phyloP scores from a whole-genome alignment of 2,888 invertebrate genomes.

The Drosophila nigritarsus region DNA sequence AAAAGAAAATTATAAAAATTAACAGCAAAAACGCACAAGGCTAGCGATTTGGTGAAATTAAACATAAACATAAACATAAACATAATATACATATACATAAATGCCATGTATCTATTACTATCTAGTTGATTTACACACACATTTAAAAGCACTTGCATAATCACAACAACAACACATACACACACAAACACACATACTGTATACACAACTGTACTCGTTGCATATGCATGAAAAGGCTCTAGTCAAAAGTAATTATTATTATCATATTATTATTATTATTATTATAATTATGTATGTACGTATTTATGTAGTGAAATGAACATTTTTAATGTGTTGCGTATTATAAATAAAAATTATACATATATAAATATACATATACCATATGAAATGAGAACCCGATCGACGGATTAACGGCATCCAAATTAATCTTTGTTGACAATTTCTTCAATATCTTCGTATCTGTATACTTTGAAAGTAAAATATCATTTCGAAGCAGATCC shows the following conservation, averaged over 20 bases:
- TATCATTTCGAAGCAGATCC: neutral
- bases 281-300: constrained; percentile 68
- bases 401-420: constrained; percentile 21
- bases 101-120: constrained; percentile 35
- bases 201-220: constrained; percentile 40
- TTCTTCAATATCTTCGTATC: constrained; percentile 6
- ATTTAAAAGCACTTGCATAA: constrained; percentile 30
- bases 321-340: constrained; percentile 75
- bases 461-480: constrained; percentile 4
- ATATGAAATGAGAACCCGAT: constrained; percentile 21
- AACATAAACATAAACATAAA: constrained; percentile 41
- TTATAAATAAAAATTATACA: constrained; percentile 54
- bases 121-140: constrained; percentile 25
- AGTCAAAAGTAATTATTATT: constrained; percentile 61
- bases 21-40: constrained; percentile 67
- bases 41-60: constrained; percentile 79
- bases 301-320: constrained; percentile 76
- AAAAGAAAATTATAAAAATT: constrained; percentile 11
- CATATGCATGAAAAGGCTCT: constrained; percentile 29
- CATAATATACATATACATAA: constrained; percentile 33
- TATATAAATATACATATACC: constrained; percentile 45
- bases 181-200: constrained; percentile 15
- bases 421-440: constrained; percentile 11
- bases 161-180: constrained; percentile 31
- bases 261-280: constrained; percentile 60